Evolutionary conservation across 2,888 invertebrate species (phyloP).

Genomic region (Nowickia ferox): DNA sequence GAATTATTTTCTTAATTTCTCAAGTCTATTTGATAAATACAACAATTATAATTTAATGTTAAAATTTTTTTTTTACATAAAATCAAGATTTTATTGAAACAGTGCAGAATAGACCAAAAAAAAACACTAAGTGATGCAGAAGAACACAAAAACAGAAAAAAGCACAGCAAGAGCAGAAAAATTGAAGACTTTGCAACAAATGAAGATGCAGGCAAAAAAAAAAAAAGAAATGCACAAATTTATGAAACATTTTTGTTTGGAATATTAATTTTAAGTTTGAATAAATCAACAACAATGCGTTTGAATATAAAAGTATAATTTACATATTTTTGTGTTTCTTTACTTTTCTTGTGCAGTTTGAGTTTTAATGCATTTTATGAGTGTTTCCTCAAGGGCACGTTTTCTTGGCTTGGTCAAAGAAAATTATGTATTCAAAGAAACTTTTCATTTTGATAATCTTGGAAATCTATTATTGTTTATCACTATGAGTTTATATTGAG

Average conservation of each 20-base stretch:
- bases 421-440: neutral
- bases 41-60: constrained; percentile 28
- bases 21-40: constrained; percentile 21
- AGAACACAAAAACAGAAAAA: neutral
- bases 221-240: constrained; percentile 1
- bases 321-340: neutral
- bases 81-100: constrained; percentile 10
- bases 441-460: neutral
- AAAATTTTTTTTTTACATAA: constrained; percentile 7
- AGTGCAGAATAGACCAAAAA: neutral
- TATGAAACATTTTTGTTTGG: constrained; percentile 47
- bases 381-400: constrained; percentile 17
- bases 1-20: constrained; percentile 3
- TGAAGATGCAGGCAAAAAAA: constrained; percentile 19
- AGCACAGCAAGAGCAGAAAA: neutral
- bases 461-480: too few species aligned
- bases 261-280: constrained; percentile 57
- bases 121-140: neutral
- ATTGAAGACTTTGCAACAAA: neutral
- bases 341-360: neutral
- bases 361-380: constrained; percentile 41
- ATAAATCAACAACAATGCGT: constrained; percentile 39
- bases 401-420: constrained; percentile 2
- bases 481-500: too few species aligned
- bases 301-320: constrained; percentile 11